These are phyloP conservation scores for Vulpes ferrilata DNA, from an alignment of 2,113 vertebrate species.

Conservation along the genomic window DNA sequence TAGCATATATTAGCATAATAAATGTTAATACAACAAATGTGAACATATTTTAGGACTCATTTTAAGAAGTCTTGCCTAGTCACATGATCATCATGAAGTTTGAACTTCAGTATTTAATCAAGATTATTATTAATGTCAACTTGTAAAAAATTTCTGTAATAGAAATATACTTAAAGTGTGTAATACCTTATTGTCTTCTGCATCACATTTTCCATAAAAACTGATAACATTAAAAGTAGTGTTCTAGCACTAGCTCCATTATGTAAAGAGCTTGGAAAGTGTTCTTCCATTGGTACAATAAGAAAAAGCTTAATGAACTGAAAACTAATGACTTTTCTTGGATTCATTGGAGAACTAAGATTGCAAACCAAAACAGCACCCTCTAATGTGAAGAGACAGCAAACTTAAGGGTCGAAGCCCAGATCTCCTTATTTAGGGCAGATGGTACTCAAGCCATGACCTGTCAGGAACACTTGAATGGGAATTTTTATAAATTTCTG, in stretches of 20 bases:
- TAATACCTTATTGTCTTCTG: background rate
- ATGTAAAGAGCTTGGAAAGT: background rate
- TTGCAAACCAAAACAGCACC: background rate
- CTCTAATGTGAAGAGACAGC: background rate
- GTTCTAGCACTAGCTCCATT: background rate
- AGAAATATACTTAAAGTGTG: background rate
- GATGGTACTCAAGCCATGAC: background rate
- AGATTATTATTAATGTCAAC: background rate
- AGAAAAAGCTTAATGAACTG: background rate
- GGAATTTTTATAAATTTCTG: background rate
- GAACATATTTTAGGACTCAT: conserved; percentile 19
- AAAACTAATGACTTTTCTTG: background rate
- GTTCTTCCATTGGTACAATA: background rate
- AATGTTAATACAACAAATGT: background rate
- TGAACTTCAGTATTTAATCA: background rate
- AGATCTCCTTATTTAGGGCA: background rate
- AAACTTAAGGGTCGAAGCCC: background rate
- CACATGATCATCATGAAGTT: background rate
- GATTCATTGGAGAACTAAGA: background rate
- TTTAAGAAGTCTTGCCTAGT: background rate
- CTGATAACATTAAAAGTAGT: background rate
- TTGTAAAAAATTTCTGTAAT: background rate
- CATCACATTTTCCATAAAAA: background rate
- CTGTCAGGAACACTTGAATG: background rate
- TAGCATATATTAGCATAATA: background rate